Conservation (phyloP, 2,888 invertebrate genomes). For the Apantesis nais region DNA sequence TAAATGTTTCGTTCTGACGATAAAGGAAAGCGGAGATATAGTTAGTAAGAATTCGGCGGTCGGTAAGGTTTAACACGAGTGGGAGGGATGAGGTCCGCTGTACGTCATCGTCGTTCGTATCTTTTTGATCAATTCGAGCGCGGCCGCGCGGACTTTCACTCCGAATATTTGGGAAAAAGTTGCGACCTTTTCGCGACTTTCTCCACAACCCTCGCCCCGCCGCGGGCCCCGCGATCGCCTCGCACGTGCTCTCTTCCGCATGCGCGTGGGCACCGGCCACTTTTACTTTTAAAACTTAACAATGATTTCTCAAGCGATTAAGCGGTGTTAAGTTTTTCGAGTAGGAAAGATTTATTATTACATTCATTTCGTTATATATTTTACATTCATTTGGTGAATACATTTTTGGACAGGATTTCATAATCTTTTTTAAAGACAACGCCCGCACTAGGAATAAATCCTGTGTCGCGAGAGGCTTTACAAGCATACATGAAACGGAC, state of each 20-base stretch:
- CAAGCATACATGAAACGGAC: too few relatives aligned
- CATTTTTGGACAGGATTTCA: background rate
- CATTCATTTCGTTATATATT: too few relatives aligned
- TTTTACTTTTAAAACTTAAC: conserved; percentile 78
- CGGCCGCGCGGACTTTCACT: conserved; percentile 77
- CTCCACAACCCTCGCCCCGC: conserved; percentile 60
- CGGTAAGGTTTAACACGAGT: conserved; percentile 3
- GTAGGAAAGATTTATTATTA: background rate
- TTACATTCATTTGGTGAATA: background rate
- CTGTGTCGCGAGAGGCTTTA: too few relatives aligned
- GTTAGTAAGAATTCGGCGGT: background rate
- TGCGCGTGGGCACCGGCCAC: conserved; percentile 67
- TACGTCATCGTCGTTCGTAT: conserved; percentile 38
- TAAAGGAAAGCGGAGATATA: conserved; percentile 10
- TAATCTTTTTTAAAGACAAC: too few relatives aligned
- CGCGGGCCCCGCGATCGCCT: conserved; percentile 43
- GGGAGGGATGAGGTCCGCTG: conserved; percentile 6
- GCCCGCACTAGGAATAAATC: too few relatives aligned
- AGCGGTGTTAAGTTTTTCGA: background rate
- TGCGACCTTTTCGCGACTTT: conserved; percentile 84
- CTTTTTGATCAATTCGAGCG: conserved; percentile 71
- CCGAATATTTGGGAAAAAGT: conserved; percentile 85
- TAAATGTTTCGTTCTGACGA: background rate
- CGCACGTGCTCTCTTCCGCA: conserved; percentile 73
- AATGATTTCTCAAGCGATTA: conserved; percentile 41